These are phyloP conservation scores for Austrolebias charrua DNA, from an alignment of 2,797 vertebrate genomes.

Conservation along the genomic window DNA sequence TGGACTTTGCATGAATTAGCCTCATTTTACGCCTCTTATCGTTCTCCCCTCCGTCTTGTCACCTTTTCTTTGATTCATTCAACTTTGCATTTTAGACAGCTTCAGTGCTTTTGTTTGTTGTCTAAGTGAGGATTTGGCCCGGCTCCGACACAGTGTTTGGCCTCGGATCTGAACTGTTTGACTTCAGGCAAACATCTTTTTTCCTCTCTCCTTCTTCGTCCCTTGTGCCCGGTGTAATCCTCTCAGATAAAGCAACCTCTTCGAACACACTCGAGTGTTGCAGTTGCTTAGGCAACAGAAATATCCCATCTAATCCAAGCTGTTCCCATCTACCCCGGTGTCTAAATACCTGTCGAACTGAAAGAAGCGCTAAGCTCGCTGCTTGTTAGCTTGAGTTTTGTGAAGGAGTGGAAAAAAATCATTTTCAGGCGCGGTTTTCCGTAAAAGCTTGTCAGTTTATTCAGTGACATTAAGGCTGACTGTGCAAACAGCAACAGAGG, in stretches of 20 bases:
- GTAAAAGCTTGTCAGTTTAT: slow-evolving; percentile 35
- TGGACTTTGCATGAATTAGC: slow-evolving; percentile 73
- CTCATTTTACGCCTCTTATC: slow-evolving; percentile 65
- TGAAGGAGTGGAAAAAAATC: slow-evolving; percentile 31
- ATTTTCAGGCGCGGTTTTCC: slow-evolving; percentile 48
- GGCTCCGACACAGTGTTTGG: slow-evolving; percentile 60
- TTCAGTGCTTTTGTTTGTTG: slow-evolving; percentile 63
- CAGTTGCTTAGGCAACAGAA: slow-evolving; percentile 75
- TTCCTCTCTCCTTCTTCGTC: neutral
- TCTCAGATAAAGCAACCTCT: slow-evolving; percentile 69
- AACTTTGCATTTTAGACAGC: slow-evolving; percentile 60
- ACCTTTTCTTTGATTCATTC: slow-evolving; percentile 57
- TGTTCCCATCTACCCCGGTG: slow-evolving; percentile 64
- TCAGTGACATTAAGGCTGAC: slow-evolving; percentile 25
- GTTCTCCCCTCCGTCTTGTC: slow-evolving; percentile 44
- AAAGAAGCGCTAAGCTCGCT: slow-evolving; percentile 53
- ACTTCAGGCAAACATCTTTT: slow-evolving; percentile 56
- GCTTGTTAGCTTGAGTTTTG: slow-evolving; percentile 57
- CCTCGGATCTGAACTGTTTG: slow-evolving; percentile 61
- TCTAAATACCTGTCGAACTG: slow-evolving; percentile 65
- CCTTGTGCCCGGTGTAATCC: slow-evolving; percentile 63
- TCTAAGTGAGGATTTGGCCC: slow-evolving; percentile 64
- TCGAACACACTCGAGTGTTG: slow-evolving; percentile 66
- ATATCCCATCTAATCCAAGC: slow-evolving; percentile 73
- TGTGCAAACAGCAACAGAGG: slow-evolving; percentile 5